phyloP scores from a whole-genome alignment of 2,797 vertebrate species.

The Sebastes trivittatus region DNA sequence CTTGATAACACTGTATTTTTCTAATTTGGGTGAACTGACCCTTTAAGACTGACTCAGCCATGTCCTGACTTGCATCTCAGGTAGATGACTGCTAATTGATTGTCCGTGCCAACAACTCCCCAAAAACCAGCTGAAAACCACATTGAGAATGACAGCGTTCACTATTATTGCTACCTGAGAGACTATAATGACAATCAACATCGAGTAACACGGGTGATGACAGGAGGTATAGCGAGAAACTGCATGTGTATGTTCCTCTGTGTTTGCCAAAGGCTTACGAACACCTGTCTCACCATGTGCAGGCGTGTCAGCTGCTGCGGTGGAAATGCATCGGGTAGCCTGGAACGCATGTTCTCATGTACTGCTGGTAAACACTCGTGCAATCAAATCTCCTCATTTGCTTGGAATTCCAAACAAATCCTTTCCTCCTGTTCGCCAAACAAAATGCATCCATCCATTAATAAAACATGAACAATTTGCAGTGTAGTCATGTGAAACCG shows the following conservation, averaged over 20 bases:
- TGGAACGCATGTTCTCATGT: neutral
- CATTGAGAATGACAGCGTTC: neutral
- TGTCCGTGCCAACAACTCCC: neutral
- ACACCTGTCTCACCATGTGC: constrained; percentile 24
- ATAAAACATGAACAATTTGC: constrained; percentile 39
- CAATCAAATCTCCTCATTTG: constrained; percentile 46
- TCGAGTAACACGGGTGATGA: neutral
- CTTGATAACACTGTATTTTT: neutral
- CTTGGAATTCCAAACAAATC: constrained; percentile 31
- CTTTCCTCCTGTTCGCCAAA: constrained; percentile 28
- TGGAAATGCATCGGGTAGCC: neutral
- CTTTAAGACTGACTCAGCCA: neutral
- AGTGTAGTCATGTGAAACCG: constrained; percentile 8
- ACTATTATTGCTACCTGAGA: neutral
- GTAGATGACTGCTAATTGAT: neutral
- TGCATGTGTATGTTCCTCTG: neutral
- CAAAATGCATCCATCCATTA: constrained; percentile 21
- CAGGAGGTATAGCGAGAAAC: neutral
- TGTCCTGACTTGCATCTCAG: too few relatives aligned
- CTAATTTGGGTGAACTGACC: neutral
- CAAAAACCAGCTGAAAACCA: neutral
- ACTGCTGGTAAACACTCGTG: constrained; percentile 15
- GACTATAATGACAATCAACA: neutral
- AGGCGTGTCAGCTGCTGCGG: neutral
- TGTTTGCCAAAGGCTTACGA: constrained; percentile 6